These are phyloP conservation scores for Onychomys arenicola DNA, from an alignment of 2,797 vertebrate genomes.

Conservation along the genomic window DNA sequence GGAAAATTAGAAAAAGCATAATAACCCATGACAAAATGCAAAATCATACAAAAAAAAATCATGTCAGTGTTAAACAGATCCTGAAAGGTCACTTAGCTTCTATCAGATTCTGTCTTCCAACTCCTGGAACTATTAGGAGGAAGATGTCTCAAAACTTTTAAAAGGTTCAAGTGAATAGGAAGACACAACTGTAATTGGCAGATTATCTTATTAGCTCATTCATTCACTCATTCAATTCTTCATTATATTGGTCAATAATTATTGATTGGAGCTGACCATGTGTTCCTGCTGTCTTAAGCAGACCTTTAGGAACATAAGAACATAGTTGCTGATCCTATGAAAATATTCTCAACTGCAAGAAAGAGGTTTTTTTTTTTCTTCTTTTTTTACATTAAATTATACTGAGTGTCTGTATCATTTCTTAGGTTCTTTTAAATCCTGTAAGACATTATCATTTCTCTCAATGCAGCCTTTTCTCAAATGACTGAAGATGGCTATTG, in stretches of 20 bases:
- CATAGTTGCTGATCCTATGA: background rate
- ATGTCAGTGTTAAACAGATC: background rate
- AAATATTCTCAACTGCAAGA: background rate
- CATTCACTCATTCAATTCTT: background rate
- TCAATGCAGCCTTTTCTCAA: constrained; percentile 15
- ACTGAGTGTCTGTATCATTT: background rate
- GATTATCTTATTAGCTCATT: background rate
- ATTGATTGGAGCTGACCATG: background rate
- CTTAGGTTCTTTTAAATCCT: constrained; percentile 10
- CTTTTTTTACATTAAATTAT: background rate
- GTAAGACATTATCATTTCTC: background rate
- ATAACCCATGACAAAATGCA: background rate
- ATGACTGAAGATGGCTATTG: background rate
- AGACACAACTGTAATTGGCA: background rate
- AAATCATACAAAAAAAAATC: background rate
- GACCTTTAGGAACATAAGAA: background rate
- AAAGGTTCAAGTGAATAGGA: background rate
- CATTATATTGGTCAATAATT: background rate
- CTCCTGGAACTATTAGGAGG: background rate
- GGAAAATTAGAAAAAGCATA: constrained; percentile 35
- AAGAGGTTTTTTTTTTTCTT: background rate
- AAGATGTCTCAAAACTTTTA: background rate
- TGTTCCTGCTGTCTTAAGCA: background rate
- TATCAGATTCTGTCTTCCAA: background rate
- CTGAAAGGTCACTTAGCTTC: background rate